Evolutionary conservation across 1,140 invertebrate species (phyloP), one percentile per base, ranked within the genome.

Genomic region (Drosophila funebris): DNA sequence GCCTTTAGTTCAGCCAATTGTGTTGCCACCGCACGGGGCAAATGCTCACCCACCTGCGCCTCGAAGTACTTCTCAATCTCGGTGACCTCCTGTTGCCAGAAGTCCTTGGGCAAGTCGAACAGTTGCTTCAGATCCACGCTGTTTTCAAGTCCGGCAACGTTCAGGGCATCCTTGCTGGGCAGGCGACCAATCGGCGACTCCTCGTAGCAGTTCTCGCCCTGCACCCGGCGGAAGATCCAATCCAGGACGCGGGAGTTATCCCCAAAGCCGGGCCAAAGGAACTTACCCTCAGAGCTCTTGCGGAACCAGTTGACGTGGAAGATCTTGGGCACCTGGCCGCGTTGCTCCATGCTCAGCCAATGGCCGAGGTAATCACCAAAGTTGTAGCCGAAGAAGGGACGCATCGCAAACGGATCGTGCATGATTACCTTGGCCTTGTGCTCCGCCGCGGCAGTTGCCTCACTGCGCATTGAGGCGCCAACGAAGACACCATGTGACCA

Each of bases 271-370:
- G 97, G 97, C 97, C 97, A 98, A 13, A 98, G 88, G 92, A 97
- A 98, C 80, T 96, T 94, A 0, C 96, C 96, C 8, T 95, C 90
- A 0, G 67, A 54, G 62, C 94, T 93, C 89, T 97, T 97, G 53
- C 97, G 93, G 93, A 98, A 98, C 97, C 97, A 98, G 85, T 98
- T 98, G 0, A 98, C 97, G 82, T 98, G 96, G 93, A 97, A 98
- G 62, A 98, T 95, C 84, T 95, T 95, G 2, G 97, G 97, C 5
- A 98, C 84, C 27, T 93, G 91, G 1, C 94, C 82, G 1, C 92
- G 90, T 1, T 94, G 88, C 50, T 94, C 93, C 94, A 98, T 96
- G 73, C 93, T 95, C 5, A 98, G 90, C 98, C 98, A 99, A 80
- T 99, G 98, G 1, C 94, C 81, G 3, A 99, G 92, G 89, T 99